Evolutionary conservation across 2,888 invertebrate species (phyloP).

Genomic region (Calliphora vomitoria): DNA sequence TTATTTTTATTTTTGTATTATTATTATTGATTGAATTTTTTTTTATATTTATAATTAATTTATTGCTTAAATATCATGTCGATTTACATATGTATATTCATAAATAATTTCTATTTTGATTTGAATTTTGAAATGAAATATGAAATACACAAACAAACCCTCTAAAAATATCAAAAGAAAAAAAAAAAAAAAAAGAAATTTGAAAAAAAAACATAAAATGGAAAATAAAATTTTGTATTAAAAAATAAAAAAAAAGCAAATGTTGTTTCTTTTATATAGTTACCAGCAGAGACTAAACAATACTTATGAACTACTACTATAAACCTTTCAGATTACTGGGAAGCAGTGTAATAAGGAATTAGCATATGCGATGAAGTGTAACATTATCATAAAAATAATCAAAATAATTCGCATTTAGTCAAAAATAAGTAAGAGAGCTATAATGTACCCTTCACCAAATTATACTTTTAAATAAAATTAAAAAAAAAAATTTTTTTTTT

Average conservation of each 20-base stretch:
- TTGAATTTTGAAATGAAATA: constrained; percentile 30
- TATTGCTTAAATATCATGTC: constrained; percentile 65
- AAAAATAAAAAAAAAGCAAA: constrained; percentile 2
- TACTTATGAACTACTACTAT: too few relatives aligned
- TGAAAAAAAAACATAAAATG: constrained; percentile 32
- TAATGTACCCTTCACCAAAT: too few relatives aligned
- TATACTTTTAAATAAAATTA: too few relatives aligned
- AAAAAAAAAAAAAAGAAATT: constrained; percentile 8
- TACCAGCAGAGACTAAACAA: too few relatives aligned
- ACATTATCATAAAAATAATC: too few relatives aligned
- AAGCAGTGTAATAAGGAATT: too few relatives aligned
- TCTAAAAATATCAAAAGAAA: not conserved
- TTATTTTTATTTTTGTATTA: constrained; percentile 38
- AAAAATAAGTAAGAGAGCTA: too few relatives aligned
- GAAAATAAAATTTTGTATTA: constrained; percentile 34
- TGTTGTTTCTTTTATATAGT: constrained; percentile 6
- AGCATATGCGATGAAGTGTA: too few relatives aligned
- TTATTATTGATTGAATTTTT: constrained; percentile 41
- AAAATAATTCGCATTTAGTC: too few relatives aligned
- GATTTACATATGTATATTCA: constrained; percentile 33
- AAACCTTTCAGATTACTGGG: too few relatives aligned
- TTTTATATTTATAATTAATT: constrained; percentile 69
- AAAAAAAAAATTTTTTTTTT: too few relatives aligned
- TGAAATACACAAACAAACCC: constrained; percentile 19
- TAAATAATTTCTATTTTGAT: constrained; percentile 29